These are phyloP conservation scores for Channa maculata DNA, from an alignment of 2,113 vertebrate species.

Conservation along the genomic window DNA sequence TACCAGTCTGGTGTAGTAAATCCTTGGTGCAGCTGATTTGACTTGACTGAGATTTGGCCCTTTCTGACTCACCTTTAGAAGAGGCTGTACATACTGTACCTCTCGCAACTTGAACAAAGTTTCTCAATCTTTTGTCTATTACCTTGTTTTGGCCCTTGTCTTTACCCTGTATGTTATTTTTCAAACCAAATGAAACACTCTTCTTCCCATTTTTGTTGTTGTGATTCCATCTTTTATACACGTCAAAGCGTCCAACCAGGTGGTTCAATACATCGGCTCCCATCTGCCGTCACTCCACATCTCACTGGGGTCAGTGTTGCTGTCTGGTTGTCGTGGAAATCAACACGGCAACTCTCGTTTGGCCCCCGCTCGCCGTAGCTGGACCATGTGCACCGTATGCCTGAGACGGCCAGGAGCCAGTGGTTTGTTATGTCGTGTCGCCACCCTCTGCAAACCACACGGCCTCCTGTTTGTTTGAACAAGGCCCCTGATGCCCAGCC, in stretches of 20 bases:
- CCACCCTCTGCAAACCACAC: slow-evolving; percentile 76
- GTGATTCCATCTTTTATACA: slow-evolving; percentile 32
- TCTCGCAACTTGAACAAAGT: background rate
- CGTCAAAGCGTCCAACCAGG: slow-evolving; percentile 56
- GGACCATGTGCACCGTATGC: slow-evolving; percentile 45
- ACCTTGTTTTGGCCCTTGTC: slow-evolving; percentile 20
- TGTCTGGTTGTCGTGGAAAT: slow-evolving; percentile 73
- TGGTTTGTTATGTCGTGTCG: slow-evolving; percentile 80
- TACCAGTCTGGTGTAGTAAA: too few species aligned
- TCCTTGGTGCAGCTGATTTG: background rate
- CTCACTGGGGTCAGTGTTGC: slow-evolving; percentile 58
- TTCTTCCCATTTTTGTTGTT: slow-evolving; percentile 9
- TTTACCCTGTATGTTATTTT: slow-evolving; percentile 14
- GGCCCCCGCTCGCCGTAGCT: slow-evolving; percentile 30
- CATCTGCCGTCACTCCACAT: slow-evolving; percentile 70
- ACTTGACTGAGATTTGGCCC: slow-evolving; percentile 53
- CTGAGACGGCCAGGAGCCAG: slow-evolving; percentile 68
- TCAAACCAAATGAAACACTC: slow-evolving; percentile 18
- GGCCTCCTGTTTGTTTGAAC: slow-evolving; percentile 81
- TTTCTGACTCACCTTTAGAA: slow-evolving; percentile 39
- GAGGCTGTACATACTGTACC: too few species aligned
- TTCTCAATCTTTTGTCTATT: slow-evolving; percentile 17
- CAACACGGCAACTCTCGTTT: slow-evolving; percentile 38
- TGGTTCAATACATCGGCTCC: slow-evolving; percentile 54
- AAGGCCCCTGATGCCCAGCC: slow-evolving; percentile 65